Percentiles rank a stretch among this genome's conserved stretches.
Conservation (phyloP, 2,113 vertebrate genomes). For the Brachypteracias leptosomus region DNA sequence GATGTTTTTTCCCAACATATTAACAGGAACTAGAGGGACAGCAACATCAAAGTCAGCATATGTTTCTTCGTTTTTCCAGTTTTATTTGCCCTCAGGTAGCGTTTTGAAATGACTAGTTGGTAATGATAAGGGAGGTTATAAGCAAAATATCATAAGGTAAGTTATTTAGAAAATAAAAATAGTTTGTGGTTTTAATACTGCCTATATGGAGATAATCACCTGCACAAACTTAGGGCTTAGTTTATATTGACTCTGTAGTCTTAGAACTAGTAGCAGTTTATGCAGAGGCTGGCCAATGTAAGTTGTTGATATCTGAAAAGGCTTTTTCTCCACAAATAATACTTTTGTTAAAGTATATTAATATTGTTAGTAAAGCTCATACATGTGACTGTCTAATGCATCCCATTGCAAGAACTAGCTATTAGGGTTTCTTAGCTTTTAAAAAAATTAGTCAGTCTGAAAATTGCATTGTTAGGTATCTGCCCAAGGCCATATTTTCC, state of each 20-base stretch:
- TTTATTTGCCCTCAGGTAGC: background rate
- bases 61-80: constrained; percentile 8
- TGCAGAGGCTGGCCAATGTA: background rate
- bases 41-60: constrained; percentile 9
- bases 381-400: background rate
- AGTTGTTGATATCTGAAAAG: background rate
- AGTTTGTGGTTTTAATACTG: background rate
- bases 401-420: background rate
- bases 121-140: background rate
- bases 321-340: background rate
- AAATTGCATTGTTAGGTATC: background rate
- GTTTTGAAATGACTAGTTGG: background rate
- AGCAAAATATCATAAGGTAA: background rate
- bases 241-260: background rate
- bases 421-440: background rate
- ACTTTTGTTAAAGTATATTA: background rate
- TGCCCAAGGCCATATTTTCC: background rate
- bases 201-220: background rate
- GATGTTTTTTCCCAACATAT: constrained; percentile 11
- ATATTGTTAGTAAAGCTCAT: background rate
- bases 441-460: background rate
- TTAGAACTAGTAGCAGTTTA: background rate
- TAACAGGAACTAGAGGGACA: background rate
- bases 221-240: background rate
- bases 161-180: background rate